Conservation (phyloP, 2,113 vertebrate species). For the Peromyscus leucopus region DNA sequence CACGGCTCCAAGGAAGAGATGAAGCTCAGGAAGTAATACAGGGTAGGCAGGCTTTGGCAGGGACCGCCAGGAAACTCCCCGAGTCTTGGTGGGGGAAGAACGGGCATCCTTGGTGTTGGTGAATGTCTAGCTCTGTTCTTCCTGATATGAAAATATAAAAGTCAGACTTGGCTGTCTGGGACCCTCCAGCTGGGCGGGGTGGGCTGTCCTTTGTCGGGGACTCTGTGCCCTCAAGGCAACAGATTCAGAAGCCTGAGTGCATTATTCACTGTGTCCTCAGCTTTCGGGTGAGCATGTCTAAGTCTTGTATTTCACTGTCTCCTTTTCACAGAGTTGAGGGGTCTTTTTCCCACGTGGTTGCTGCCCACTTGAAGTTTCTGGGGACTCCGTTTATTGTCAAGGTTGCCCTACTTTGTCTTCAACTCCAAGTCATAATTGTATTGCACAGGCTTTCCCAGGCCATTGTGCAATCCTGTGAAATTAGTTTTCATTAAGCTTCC, state of each 20-base stretch:
- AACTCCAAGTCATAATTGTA: not conserved
- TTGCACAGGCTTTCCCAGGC: constrained; percentile 15
- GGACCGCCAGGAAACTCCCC: not conserved
- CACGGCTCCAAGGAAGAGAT: fast-evolving
- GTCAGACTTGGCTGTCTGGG: not conserved
- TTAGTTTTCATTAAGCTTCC: constrained; percentile 45
- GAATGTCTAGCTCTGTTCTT: not conserved
- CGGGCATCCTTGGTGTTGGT: not conserved
- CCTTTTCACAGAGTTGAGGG: not conserved
- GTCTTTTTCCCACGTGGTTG: not conserved
- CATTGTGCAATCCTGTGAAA: constrained; percentile 29
- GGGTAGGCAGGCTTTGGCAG: not conserved
- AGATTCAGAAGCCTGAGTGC: not conserved
- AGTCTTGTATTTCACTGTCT: not conserved
- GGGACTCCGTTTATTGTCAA: not conserved
- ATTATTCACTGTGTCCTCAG: not conserved
- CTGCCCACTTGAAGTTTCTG: not conserved
- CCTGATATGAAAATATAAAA: not conserved
- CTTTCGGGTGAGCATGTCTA: not conserved
- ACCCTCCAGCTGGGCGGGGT: not conserved
- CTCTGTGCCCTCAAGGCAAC: not conserved
- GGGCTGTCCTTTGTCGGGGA: not conserved
- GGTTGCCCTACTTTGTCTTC: fast-evolving
- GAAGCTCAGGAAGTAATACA: not conserved
- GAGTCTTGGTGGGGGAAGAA: not conserved